Evolutionary conservation across 2,113 vertebrate genomes (phyloP).

Genomic region (Ammospiza caudacuta): DNA sequence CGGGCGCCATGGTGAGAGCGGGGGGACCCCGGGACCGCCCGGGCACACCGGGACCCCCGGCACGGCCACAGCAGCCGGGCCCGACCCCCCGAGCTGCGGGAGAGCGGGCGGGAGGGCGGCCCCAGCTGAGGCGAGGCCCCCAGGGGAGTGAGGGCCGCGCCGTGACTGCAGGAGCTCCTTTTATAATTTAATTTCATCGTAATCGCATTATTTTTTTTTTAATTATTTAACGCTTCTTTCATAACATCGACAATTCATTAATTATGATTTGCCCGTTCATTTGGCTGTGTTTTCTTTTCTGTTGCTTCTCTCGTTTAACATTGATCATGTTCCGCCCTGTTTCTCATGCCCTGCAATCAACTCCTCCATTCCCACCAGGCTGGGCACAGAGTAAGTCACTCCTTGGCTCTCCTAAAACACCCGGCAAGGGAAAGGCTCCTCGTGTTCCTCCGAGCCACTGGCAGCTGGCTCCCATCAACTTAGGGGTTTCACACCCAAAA

Average conservation of each 20-base stretch:
- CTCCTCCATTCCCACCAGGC: slow-evolving; percentile 88
- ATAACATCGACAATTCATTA: slow-evolving; percentile 76
- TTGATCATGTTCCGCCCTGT: slow-evolving; percentile 80
- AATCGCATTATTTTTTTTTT: background rate
- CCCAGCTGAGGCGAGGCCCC: background rate
- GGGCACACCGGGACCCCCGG: background rate
- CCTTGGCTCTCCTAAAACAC: slow-evolving; percentile 72
- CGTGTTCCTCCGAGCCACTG: background rate
- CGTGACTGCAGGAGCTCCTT: background rate
- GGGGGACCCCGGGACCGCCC: background rate
- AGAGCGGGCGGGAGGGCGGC: background rate
- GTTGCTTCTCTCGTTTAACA: slow-evolving; percentile 82
- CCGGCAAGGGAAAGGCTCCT: slow-evolving; percentile 65
- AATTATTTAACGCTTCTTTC: slow-evolving; percentile 66
- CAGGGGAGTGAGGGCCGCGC: background rate
- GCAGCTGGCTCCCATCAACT: background rate
- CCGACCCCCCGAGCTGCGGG: background rate
- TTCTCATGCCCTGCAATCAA: slow-evolving; percentile 84
- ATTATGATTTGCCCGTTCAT: slow-evolving; percentile 73
- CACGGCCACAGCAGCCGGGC: background rate
- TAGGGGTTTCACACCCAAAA: background rate
- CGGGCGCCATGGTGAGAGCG: slow-evolving; percentile 16
- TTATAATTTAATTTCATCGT: background rate
- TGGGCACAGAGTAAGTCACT: slow-evolving; percentile 99
- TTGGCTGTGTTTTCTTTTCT: slow-evolving; percentile 77